Evolutionary conservation across 2,888 invertebrate species (phyloP), one percentile per base, ranked within the genome.

Genomic region (Polydrusus pterygomalis): DNA sequence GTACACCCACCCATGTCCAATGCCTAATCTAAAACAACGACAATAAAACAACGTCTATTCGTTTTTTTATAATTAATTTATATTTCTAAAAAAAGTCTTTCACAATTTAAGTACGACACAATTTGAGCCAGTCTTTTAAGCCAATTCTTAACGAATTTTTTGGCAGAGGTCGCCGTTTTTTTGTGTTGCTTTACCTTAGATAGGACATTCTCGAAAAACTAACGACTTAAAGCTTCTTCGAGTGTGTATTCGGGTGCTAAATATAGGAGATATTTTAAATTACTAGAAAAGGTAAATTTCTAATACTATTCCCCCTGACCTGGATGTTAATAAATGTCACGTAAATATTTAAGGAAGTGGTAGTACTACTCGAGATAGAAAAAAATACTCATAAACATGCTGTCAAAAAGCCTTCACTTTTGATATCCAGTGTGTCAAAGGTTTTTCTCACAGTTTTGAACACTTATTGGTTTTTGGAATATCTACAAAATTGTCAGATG

Each of bases 41-140:
- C 76, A 75, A 79, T 75, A 80, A 82, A 76, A 77, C 77, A 77
- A 67, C 56, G 56, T 68, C 20, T 20, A 10, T n/a, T 78, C 65
- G 65, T 56, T 80, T 82, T n/a, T 84, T 85, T 85, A 81, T 83
- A 82, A 84, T 84, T 84, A 86, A 85, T 82, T 86, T 87, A 86
- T 87, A 86, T 87, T 87, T 87, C 87, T 87, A 84, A 86, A 87
- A 58, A 87, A 86, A 86, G 83, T 86, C 85, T 85, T 84, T 86
- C 87, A 87, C 86, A 87, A 86, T 80, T 78, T 71, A 84, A 84
- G 86, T 87, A 86, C 85, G 86, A 85, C 85, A 87, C 82, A 83
- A 80, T 82, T 82, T 85, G 85, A 86, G 86, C 86, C 86, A 87
- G 85, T 86, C 86, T 85, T 84, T 5, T 82, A 81, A 82, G 75